Evolutionary conservation across 2,113 vertebrate species (phyloP).

Genomic region (Seriola rivoliana): DNA sequence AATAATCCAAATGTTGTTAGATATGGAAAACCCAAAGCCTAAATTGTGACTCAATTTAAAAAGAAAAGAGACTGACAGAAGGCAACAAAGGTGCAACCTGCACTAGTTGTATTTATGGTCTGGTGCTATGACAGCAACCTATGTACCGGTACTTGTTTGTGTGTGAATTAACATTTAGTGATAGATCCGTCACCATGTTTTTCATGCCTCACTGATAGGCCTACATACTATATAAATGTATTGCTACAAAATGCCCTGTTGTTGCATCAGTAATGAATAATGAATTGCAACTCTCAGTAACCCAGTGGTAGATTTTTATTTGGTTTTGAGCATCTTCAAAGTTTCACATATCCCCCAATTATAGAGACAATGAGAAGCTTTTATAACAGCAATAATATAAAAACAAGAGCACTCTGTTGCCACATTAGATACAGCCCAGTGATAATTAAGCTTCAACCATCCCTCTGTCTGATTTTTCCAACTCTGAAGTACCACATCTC

Average conservation of each 20-base stretch:
- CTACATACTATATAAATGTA: neutral
- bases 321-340: slow-evolving; percentile 1
- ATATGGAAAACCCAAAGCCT: neutral
- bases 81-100: slow-evolving; percentile 1
- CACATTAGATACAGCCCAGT: neutral
- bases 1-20: neutral
- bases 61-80: neutral
- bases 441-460: neutral
- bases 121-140: neutral
- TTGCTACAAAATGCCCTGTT: slow-evolving; percentile 12
- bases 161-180: neutral
- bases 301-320: neutral
- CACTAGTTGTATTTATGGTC: slow-evolving; percentile 10
- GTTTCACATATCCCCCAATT: neutral
- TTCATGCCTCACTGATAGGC: neutral
- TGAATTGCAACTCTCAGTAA: slow-evolving; percentile 6
- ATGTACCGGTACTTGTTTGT: neutral
- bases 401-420: neutral
- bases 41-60: neutral
- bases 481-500: neutral
- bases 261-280: slow-evolving; percentile 59
- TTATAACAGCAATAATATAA: neutral
- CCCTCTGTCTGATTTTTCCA: neutral
- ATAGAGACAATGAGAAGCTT: neutral
- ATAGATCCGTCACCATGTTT: slow-evolving; percentile 16